phyloP scores from a whole-genome alignment of 2,113 vertebrate genomes.

The Antigone vipio region DNA sequence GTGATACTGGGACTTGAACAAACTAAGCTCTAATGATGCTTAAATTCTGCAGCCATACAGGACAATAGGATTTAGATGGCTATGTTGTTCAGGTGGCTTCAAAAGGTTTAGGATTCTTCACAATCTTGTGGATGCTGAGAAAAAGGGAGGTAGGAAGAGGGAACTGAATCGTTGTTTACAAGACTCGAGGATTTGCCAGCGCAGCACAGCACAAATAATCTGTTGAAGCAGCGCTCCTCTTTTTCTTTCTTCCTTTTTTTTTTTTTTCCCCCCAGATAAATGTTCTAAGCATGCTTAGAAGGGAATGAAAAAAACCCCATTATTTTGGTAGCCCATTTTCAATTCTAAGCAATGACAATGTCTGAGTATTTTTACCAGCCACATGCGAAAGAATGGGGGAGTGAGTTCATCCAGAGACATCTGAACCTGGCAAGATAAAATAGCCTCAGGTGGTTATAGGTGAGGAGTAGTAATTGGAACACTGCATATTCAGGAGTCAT shows the following conservation, averaged over 20 bases:
- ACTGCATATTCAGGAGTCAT: background rate
- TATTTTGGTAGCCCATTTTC: background rate
- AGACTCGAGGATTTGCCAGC: background rate
- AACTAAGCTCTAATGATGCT: background rate
- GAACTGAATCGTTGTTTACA: accelerated
- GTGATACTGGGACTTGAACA: background rate
- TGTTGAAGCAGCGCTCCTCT: background rate
- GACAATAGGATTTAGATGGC: background rate
- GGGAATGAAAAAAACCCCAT: too few species aligned
- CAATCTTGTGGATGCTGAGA: background rate
- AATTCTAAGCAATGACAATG: background rate
- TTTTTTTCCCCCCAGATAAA: background rate
- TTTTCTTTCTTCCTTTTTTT: background rate
- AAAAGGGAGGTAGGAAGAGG: background rate
- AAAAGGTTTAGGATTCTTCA: background rate
- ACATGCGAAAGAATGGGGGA: background rate
- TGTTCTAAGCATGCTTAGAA: background rate
- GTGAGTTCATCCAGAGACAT: background rate
- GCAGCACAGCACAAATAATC: background rate
- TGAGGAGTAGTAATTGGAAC: background rate
- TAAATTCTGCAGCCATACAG: background rate
- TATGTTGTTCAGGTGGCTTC: background rate
- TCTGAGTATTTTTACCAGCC: background rate
- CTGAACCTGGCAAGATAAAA: background rate
- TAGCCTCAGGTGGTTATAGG: background rate